A percentile compares a stretch with the other conserved stretches of the same genome.
Conservation (phyloP, 2,797 vertebrate species). For the Clarias platycephalus region DNA sequence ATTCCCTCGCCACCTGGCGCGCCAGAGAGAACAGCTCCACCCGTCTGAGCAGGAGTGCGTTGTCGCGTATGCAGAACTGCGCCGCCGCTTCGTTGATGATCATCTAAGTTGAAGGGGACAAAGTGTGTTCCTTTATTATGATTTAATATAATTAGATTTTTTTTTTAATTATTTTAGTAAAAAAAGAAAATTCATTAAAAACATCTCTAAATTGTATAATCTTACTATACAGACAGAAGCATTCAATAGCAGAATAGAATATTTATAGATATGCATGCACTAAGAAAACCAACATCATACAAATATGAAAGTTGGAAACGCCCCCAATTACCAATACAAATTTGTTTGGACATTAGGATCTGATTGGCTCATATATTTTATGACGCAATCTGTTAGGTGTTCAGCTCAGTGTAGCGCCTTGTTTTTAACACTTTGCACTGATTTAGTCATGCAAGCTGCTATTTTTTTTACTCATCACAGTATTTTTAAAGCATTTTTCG, state of each 20-base stretch:
- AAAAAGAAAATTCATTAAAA: background rate
- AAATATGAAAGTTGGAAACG: background rate
- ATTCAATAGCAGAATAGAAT: background rate
- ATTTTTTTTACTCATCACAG: background rate
- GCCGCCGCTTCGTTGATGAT: constrained; percentile 97
- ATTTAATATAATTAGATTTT: too few species aligned
- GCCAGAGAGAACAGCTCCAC: constrained; percentile 96
- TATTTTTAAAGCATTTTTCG: background rate
- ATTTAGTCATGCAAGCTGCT: background rate
- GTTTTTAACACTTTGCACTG: background rate
- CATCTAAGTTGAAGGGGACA: constrained; percentile 72
- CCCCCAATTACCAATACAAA: background rate
- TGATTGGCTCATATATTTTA: background rate
- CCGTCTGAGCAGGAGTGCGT: constrained; percentile 87
- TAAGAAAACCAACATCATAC: background rate
- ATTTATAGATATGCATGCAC: background rate
- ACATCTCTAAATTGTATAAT: background rate
- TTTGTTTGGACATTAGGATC: constrained; percentile 15
- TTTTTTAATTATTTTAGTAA: background rate
- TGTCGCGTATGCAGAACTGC: constrained; percentile 94
- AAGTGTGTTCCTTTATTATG: too few species aligned
- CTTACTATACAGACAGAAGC: background rate
- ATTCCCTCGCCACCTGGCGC: constrained; percentile 92
- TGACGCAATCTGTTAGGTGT: background rate
- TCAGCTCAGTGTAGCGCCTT: background rate